Base-by-base conservation (phyloP, 2,888 invertebrate species). In the Thumatha senex region DNA sequence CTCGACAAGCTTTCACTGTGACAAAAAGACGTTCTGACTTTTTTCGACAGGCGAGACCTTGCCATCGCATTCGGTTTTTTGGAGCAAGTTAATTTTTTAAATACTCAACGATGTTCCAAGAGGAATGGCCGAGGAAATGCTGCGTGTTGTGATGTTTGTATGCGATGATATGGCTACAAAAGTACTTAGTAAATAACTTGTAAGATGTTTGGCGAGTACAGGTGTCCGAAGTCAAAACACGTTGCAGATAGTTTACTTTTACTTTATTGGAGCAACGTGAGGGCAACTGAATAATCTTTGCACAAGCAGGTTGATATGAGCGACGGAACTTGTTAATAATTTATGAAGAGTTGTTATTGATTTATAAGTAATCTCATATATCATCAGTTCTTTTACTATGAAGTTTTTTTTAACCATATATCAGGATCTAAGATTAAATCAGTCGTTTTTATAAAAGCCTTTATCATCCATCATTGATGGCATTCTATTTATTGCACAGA, bases 1-100 rank as follows among this genome's bases (percentile, higher is more conserved):
- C 63, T 54, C 56, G 65, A 64, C 72, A 60, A 58, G 72, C 79
- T 82, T 83, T 81, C 83, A 78, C 82, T 75, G 69, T 53, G 52
- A 51, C 58, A 69, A 76, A 76, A 76, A 73, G 51, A 40, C 48
- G 54, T 48, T 46, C 48, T 36, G 42, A 53, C 41, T 57, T 58
- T 61, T 46, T 54, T 51, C 33, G 43, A 47, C 43, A 43, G 18
- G 30, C 43, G 35, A 51, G 47, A 42, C 46, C 51, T 51, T 40
- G 47, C 39, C 45, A 30, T 18, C 40, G 51, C 33, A 35, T 40
- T 55, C 54, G 46, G 49, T 46, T 51, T 60, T 63, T 66, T 56
- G 45, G 47, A 53, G 57, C 52, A 53, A 60, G 67, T 60, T 48
- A 63, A 44, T 65, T 63, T 65, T 67, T 65, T 60, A 63, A 65